Percentiles rank a stretch among this genome's conserved stretches.
phyloP scores from a whole-genome alignment of 2,113 vertebrate genomes.

The Pteropus alecto region DNA sequence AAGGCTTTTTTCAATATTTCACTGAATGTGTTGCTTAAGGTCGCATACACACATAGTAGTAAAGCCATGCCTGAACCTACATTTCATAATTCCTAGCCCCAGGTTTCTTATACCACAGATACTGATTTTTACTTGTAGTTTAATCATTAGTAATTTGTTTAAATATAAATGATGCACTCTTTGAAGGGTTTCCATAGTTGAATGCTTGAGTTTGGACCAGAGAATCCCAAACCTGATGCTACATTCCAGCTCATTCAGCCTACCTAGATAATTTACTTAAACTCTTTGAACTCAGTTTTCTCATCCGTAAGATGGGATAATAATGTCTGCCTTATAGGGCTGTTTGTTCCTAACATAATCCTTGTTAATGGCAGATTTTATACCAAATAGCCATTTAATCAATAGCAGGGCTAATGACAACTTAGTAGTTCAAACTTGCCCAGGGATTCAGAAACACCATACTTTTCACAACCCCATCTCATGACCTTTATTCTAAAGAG shows the following conservation, averaged over 20 bases:
- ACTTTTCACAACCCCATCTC: background rate
- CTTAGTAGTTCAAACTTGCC: background rate
- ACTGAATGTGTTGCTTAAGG: background rate
- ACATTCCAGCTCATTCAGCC: background rate
- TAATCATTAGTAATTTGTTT: background rate
- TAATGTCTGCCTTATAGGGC: background rate
- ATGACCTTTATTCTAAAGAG: background rate
- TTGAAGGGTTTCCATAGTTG: background rate
- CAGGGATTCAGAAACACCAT: background rate
- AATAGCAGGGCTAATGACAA: background rate
- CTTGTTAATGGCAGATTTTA: background rate
- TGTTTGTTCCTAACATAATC: background rate
- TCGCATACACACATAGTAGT: background rate
- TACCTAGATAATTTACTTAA: background rate
- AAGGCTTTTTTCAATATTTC: background rate
- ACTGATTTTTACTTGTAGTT: background rate
- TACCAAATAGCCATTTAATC: background rate
- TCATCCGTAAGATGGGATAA: background rate
- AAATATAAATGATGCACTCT: background rate
- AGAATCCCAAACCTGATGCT: background rate
- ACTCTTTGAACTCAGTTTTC: background rate
- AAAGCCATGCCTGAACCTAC: background rate
- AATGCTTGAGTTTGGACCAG: background rate
- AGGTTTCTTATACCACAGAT: background rate
- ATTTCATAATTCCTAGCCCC: background rate